phyloP scores from a whole-genome alignment of 2,113 vertebrate genomes.

The Myotis davidii region DNA sequence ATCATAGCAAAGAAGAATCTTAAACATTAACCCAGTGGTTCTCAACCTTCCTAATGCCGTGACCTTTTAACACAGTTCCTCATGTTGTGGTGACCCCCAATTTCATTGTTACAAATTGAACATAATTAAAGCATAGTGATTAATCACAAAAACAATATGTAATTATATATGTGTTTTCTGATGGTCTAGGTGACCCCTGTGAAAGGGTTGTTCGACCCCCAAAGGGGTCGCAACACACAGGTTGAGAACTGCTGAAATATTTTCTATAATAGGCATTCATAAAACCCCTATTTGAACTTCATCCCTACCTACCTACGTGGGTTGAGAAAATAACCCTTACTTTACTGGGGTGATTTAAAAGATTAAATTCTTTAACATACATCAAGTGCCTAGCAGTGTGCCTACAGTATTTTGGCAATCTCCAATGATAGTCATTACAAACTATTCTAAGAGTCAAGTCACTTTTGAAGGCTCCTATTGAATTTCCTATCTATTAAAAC shows the following conservation, averaged over 20 bases:
- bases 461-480: not conserved
- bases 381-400: not conserved
- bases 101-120: no score
- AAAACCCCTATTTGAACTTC: not conserved
- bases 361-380: constrained; percentile 14
- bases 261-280: not conserved
- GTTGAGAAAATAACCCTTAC: not conserved
- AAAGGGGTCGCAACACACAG: no score
- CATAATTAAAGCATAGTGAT: no score
- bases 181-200: no score
- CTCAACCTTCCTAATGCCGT: no score
- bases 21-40: not conserved
- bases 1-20: not conserved
- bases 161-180: no score
- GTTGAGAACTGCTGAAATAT: no score
- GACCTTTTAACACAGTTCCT: no score
- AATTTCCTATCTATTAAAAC: not conserved
- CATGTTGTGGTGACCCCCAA: no score
- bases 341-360: not conserved
- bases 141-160: no score
- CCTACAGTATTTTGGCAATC: not conserved
- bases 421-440: not conserved
- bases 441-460: not conserved
- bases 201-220: no score
- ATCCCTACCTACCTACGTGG: not conserved